phyloP scores from a whole-genome alignment of 2,113 vertebrate species.

The Equus przewalskii region DNA sequence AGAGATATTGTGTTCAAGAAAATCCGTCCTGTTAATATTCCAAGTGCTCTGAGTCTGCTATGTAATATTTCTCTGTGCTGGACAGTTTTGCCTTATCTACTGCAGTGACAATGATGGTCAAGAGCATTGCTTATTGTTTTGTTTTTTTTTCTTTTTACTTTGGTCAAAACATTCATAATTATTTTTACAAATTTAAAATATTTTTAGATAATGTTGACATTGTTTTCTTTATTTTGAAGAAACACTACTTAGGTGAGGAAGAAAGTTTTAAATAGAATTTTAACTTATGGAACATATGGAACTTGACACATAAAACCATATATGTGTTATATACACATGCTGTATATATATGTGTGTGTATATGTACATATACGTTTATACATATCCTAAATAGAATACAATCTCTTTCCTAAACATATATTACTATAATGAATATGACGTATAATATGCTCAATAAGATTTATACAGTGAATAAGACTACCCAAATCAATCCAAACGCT shows the following conservation, averaged over 20 bases:
- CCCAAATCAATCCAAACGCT: neutral
- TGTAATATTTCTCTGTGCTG: neutral
- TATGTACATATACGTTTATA: neutral
- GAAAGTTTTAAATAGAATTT: constrained; percentile 30
- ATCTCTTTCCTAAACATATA: neutral
- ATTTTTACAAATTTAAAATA: neutral
- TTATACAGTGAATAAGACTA: neutral
- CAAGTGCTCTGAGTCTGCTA: neutral
- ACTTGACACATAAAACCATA: neutral
- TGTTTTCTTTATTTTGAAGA: constrained; percentile 40
- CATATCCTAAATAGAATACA: neutral
- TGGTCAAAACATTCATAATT: neutral
- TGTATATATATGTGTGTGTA: neutral
- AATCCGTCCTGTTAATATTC: neutral
- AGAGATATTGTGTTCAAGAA: neutral
- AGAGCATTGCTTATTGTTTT: neutral
- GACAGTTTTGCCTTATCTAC: neutral
- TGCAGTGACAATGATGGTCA: neutral
- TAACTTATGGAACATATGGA: neutral
- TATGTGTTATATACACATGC: neutral
- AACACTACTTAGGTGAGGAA: neutral
- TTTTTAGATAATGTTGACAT: neutral
- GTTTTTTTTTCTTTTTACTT: neutral
- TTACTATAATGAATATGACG: neutral
- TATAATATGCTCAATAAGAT: neutral